These are phyloP conservation scores for Serilophus lunatus DNA, from an alignment of 2,113 vertebrate species.

Conservation along the genomic window DNA sequence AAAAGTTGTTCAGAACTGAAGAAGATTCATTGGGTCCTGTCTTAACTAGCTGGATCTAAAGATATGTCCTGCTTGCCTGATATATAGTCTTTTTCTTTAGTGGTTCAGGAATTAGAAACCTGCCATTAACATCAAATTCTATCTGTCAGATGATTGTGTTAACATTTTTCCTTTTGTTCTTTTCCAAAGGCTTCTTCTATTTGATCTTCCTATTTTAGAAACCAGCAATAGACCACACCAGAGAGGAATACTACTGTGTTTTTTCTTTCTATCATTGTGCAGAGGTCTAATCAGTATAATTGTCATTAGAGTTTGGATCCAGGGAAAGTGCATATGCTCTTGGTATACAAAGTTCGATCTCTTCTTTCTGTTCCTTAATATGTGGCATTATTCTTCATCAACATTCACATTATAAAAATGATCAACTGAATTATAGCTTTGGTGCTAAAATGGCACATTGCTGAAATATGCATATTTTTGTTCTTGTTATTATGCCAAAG, in stretches of 20 bases:
- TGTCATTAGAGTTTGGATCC: not conserved
- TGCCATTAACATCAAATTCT: not conserved
- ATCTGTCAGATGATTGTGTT: not conserved
- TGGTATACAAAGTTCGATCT: not conserved
- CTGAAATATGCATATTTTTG: not conserved
- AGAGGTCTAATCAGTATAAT: not conserved
- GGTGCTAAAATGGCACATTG: no score
- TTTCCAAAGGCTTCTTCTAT: not conserved
- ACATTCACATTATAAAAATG: not conserved
- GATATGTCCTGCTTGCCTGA: rapidly evolving
- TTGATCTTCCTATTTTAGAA: not conserved
- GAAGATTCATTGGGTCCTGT: not conserved
- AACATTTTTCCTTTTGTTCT: not conserved
- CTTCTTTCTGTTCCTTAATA: not conserved
- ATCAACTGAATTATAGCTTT: no score
- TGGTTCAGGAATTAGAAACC: not conserved
- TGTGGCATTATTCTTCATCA: not conserved
- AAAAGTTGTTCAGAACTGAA: not conserved
- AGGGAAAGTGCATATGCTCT: not conserved
- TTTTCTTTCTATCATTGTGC: not conserved
- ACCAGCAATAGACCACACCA: not conserved
- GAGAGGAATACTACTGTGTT: rapidly evolving
- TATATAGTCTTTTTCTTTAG: not conserved
- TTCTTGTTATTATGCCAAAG: not conserved
- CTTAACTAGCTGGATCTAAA: not conserved